Evolutionary conservation across 2,113 vertebrate genomes (phyloP).

Genomic region (Melanostigma gelatinosum): DNA sequence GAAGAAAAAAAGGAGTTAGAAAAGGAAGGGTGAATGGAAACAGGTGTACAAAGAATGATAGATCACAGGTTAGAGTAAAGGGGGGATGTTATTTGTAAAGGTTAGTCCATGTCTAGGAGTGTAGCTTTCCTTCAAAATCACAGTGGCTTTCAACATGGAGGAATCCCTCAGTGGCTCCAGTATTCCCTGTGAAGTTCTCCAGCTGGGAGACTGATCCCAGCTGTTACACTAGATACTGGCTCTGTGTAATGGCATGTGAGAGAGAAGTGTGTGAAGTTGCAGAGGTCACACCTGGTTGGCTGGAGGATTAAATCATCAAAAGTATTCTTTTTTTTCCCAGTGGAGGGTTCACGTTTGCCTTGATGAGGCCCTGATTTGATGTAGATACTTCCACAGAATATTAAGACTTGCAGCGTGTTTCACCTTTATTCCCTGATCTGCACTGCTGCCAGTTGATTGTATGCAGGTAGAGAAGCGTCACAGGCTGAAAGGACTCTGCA

Average conservation of each 20-base stretch:
- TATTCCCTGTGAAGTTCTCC: constrained; percentile 32
- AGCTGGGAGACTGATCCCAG: constrained; percentile 22
- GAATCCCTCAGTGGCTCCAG: constrained; percentile 21
- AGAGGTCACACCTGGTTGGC: constrained; percentile 22
- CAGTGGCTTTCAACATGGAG: constrained; percentile 20
- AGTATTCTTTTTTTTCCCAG: background rate
- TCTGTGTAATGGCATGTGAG: constrained; percentile 19
- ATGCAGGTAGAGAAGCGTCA: constrained; percentile 11
- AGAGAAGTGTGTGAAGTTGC: background rate
- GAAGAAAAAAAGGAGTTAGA: background rate
- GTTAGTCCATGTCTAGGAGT: constrained; percentile 1
- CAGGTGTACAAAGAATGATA: constrained; percentile 2
- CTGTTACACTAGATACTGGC: constrained; percentile 14
- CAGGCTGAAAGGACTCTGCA: background rate
- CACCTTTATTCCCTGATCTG: background rate
- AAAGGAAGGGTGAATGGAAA: background rate
- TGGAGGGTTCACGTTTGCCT: background rate
- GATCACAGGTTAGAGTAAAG: background rate
- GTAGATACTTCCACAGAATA: constrained; percentile 1
- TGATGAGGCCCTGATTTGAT: constrained; percentile 6
- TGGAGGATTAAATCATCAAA: constrained; percentile 13
- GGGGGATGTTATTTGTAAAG: constrained; percentile 17
- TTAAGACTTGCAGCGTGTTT: background rate
- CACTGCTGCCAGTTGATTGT: constrained; percentile 5
- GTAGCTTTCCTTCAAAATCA: constrained; percentile 15